Evolutionary conservation across 2,797 vertebrate genomes (phyloP).

Genomic region (Psittacula echo): DNA sequence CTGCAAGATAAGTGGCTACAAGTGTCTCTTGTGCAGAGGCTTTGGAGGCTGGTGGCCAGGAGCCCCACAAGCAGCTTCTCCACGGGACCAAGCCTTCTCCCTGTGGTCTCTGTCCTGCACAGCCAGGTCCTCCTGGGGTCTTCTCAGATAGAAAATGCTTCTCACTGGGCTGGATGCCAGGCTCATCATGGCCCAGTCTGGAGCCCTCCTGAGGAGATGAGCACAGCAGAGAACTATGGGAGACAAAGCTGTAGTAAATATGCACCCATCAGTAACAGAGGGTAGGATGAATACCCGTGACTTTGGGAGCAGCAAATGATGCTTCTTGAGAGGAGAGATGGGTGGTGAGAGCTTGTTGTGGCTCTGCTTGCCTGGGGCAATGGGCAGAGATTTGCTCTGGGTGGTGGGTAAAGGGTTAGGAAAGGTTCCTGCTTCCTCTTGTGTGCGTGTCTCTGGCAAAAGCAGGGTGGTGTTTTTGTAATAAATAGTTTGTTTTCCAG

Average conservation of each 20-base stretch:
- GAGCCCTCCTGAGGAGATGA: rapidly evolving
- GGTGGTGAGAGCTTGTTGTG: rapidly evolving
- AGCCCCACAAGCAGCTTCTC: background rate
- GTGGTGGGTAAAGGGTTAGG: background rate
- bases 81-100: background rate
- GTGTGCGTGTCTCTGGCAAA: background rate
- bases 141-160: background rate
- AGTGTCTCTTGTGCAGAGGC: background rate
- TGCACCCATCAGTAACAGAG: rapidly evolving
- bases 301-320: background rate
- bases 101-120: rapidly evolving
- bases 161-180: background rate
- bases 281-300: rapidly evolving
- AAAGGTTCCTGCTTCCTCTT: background rate
- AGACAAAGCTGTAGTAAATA: background rate
- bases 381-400: background rate
- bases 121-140: background rate
- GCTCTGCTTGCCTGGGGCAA: too few species aligned
- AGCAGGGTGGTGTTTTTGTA: background rate
- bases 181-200: background rate
- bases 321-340: background rate
- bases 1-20: background rate
- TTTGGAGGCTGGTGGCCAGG: background rate
- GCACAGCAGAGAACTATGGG: rapidly evolving
- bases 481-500: background rate